A percentile compares a stretch with the other conserved stretches of the same genome.
These are phyloP conservation scores for Axis porcinus DNA, from an alignment of 2,113 vertebrate genomes.

Conservation along the genomic window DNA sequence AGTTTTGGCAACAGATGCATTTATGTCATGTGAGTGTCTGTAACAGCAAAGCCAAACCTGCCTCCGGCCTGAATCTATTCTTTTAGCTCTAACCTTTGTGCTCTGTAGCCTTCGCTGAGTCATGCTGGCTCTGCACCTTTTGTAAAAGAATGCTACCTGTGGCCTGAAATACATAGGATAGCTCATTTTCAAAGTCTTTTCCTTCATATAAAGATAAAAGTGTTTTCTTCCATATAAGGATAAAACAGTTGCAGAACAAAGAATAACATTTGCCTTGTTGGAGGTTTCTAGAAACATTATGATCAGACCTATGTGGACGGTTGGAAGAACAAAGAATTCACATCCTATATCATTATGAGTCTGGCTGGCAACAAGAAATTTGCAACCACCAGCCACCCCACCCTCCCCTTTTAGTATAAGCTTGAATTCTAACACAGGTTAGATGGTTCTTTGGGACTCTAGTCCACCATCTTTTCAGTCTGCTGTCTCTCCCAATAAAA, in stretches of 20 bases:
- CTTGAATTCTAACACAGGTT: not conserved
- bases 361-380: not conserved
- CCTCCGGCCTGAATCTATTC: not conserved
- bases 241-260: not conserved
- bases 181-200: not conserved
- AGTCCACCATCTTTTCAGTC: not conserved
- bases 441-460: not conserved
- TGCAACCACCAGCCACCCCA: not conserved
- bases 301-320: not conserved
- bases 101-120: not conserved
- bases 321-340: not conserved
- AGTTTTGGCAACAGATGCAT: not conserved
- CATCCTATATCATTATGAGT: not conserved
- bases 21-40: not conserved
- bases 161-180: not conserved
- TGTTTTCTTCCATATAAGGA: not conserved
- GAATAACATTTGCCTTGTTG: not conserved
- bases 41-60: not conserved
- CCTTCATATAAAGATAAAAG: not conserved
- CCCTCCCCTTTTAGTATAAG: not conserved
- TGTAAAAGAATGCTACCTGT: not conserved
- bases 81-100: not conserved
- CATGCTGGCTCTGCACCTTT: not conserved
- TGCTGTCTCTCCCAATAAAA: not conserved
- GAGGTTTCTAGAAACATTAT: not conserved